phyloP scores from a whole-genome alignment of 2,113 vertebrate species.

The Raja brachyura region DNA sequence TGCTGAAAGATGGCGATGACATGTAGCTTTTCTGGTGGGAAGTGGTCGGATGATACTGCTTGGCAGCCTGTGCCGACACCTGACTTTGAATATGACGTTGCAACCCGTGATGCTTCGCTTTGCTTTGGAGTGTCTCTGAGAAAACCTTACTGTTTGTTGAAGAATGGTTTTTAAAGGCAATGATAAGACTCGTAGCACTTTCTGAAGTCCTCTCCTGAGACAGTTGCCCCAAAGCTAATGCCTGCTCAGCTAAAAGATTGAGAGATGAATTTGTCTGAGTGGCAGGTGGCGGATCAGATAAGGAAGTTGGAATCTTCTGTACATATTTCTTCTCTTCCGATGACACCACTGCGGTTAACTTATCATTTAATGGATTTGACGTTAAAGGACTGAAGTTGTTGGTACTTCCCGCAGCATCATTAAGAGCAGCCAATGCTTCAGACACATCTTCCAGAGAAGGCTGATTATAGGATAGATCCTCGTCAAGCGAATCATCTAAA shows the following conservation, averaged over 20 bases:
- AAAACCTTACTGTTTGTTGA: constrained; percentile 38
- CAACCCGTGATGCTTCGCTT: constrained; percentile 58
- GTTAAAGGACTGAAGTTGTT: constrained; percentile 50
- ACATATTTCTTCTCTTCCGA: constrained; percentile 63
- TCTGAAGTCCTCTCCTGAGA: constrained; percentile 65
- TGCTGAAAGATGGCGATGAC: constrained; percentile 48
- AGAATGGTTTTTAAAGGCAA: constrained; percentile 56
- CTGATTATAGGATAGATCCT: constrained; percentile 54
- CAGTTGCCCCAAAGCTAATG: constrained; percentile 57
- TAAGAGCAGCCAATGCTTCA: constrained; percentile 59
- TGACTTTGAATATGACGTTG: constrained; percentile 45
- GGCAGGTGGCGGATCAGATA: constrained; percentile 47
- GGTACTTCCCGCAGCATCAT: constrained; percentile 51
- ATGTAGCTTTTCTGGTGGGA: constrained; percentile 62
- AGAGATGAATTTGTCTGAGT: constrained; percentile 61
- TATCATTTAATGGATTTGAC: constrained; percentile 51
- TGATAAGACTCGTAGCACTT: constrained; percentile 44
- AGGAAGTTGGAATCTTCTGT: constrained; percentile 50
- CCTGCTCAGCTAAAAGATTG: constrained; percentile 66
- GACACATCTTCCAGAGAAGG: constrained; percentile 56
- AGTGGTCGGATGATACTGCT: constrained; percentile 58
- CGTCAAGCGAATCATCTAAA: constrained; percentile 60
- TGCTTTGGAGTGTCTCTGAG: constrained; percentile 46
- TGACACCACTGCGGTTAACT: constrained; percentile 45
- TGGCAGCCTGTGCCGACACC: constrained; percentile 48